Base-by-base conservation (phyloP, 2,797 vertebrate genomes). In the Rhinatrema bivittatum region DNA sequence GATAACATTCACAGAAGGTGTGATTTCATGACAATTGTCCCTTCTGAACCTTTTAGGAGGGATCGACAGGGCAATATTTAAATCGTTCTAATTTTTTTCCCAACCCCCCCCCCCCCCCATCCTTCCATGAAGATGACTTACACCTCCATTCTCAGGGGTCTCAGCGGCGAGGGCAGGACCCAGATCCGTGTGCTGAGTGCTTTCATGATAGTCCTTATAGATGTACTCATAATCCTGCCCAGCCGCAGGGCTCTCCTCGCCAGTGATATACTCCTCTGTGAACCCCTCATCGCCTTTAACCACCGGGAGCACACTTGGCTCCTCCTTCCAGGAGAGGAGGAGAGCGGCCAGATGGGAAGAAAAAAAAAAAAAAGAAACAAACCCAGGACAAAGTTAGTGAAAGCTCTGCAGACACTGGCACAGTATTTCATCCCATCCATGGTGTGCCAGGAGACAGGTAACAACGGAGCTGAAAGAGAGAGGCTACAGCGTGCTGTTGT, bases 111-210 rank as follows among this genome's bases (percentile, higher is more conserved):
- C n/a, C n/a, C n/a, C n/a, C n/a, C n/a, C n/a, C n/a, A n/a, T n/a
- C n/a, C n/a, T n/a, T n/a, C n/a, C n/a, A n/a, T n/a, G n/a, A 16
- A 57, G 40, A n/a, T n/a, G 21, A 93, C 91, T 93, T 92, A 93
- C 92, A 76, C 86, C 86, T 84, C 85, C 88, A 1, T 51, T 36
- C 76, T 78, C 79, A 16, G 85, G 77, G 35, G 80, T 89, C 85
- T 91, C 87, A 32, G 88, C 89, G 15, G 90, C 88, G 67, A 91
- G 85, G 56, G 78, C 82, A 27, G 87, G 88, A 62, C 91, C 91
- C 56, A 91, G 74, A 42, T 68, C 60, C 14, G 54, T 23, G 2
- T 39, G 45, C 50, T 73, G 60, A 2, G 65, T 68, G 51, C 87
- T 85, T 70, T 85, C 63, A 27, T 20, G 78, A 69, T 89, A 91